phyloP scores from a whole-genome alignment of 2,113 vertebrate species.

The Mixornis gularis region DNA sequence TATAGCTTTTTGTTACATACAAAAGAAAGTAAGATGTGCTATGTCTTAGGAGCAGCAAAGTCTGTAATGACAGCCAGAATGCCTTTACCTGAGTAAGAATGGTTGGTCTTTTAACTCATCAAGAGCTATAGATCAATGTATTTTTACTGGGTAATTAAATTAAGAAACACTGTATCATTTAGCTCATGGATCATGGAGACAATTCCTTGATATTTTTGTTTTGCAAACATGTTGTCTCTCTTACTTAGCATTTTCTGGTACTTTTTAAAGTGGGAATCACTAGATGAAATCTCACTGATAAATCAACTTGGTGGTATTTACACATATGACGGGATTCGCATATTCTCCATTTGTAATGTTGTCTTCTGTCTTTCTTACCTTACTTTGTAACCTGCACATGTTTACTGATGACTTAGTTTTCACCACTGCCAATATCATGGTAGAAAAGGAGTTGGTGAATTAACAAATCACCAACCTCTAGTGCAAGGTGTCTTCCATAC shows the following conservation, averaged over 20 bases:
- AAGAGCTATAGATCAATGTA: not conserved
- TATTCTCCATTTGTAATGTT: not conserved
- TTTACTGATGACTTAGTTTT: not conserved
- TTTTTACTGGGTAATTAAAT: not conserved
- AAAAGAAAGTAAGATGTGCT: not conserved
- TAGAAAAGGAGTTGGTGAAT: not conserved
- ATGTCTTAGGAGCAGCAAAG: not conserved
- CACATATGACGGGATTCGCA: not conserved
- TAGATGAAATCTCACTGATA: not conserved
- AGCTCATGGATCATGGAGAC: not conserved
- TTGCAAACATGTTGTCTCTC: not conserved
- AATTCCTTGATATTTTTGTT: not conserved
- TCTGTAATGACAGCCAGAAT: not conserved
- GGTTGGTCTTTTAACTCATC: not conserved
- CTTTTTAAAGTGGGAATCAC: not conserved
- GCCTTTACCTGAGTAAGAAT: not conserved
- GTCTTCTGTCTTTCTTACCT: not conserved
- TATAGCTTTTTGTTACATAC: not conserved
- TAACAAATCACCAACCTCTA: not conserved
- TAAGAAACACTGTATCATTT: not conserved
- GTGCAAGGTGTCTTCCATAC: not conserved
- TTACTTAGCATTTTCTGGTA: not conserved
- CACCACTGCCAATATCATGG: fast-evolving
- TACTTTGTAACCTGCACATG: not conserved
- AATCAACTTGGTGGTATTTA: not conserved